Evolutionary conservation across 2,797 vertebrate species (phyloP), one percentile per base, ranked within the genome.

Genomic region (Rhinatrema bivittatum): DNA sequence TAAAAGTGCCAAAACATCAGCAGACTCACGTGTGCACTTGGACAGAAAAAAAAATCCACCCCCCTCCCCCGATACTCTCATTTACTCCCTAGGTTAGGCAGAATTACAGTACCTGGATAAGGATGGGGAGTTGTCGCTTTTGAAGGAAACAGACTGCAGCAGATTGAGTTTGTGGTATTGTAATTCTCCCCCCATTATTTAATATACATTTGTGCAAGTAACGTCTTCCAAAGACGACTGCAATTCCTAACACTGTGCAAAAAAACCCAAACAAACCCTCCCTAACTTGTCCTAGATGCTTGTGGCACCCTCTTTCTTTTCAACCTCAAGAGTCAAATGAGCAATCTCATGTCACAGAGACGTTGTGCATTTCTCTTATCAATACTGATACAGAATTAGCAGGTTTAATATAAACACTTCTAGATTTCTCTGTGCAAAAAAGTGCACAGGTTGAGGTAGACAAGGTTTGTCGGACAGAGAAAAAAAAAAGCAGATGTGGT

Each of bases 341-440:
- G n/a, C 54, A 55, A 50, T 65, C 56, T 65, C 50, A 45, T 43
- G 47, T 57, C 44, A 48, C 53, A 61, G 52, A 78, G 70, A 68
- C 40, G 73, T 48, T 36, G 59, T 20, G 20, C 17, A 61, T 61
- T 56, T 39, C 38, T 39, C 53, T 56, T 26, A 62, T 67, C 59
- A 30, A 43, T 53, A 74, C 58, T 51, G 61, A 71, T 54, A 71
- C 51, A 76, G 72, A 81, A 77, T 74, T 76, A 78, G 18, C 62
- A 76, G 89, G 94, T 97, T 97, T 97, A 95, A 97, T 93, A 88
- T 97, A 96, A 98, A 98, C 92, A 93, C 33, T 38, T 53, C 60
- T 66, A 58, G 59, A 39, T 51, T 68, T 70, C 49, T 47, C 76
- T 62, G 84, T 90, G 88, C 88, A n/a, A 88, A 86, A 88, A n/a